Percentiles rank a stretch among this genome's conserved stretches.
Conservation (phyloP, 64 coral and sea anemone species). For the Dendronephthya gigantea region DNA sequence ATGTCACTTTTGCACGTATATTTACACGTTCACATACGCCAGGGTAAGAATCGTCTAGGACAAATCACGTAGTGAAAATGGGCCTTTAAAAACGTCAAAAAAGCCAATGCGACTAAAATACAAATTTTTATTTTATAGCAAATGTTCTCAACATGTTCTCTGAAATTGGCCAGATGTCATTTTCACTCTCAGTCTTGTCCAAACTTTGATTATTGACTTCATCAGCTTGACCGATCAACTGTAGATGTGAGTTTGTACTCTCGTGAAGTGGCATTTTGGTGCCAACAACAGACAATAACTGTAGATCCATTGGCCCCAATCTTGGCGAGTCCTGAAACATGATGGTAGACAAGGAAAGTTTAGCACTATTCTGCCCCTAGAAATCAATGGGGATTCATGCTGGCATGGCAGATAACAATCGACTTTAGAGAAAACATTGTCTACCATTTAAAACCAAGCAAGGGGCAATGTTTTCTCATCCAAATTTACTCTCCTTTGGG, state of each 20-base stretch:
- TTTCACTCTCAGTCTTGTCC: not conserved
- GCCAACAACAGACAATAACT: constrained; percentile 60
- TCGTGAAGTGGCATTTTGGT: constrained; percentile 46
- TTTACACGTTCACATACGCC: too few relatives aligned
- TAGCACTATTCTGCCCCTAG: too few relatives aligned
- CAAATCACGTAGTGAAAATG: too few relatives aligned
- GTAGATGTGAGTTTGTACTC: constrained; percentile 13
- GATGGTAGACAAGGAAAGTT: not conserved
- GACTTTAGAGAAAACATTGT: too few relatives aligned
- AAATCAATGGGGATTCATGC: too few relatives aligned
- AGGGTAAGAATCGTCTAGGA: too few relatives aligned
- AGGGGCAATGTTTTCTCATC: too few relatives aligned
- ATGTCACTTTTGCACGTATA: too few relatives aligned
- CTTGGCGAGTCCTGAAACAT: constrained; percentile 58
- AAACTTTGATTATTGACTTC: not conserved
- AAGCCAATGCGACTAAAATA: not conserved
- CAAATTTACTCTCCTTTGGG: too few relatives aligned
- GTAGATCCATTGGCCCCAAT: constrained; percentile 80
- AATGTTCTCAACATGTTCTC: not conserved
- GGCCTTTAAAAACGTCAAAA: too few relatives aligned
- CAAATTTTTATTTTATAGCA: not conserved
- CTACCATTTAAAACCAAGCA: too few relatives aligned
- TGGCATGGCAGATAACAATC: too few relatives aligned
- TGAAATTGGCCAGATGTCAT: not conserved
- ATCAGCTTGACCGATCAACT: not conserved